These are phyloP conservation scores for Sinocyclocheilus anophthalmus DNA, from an alignment of 2,113 vertebrate species.

Conservation along the genomic window DNA sequence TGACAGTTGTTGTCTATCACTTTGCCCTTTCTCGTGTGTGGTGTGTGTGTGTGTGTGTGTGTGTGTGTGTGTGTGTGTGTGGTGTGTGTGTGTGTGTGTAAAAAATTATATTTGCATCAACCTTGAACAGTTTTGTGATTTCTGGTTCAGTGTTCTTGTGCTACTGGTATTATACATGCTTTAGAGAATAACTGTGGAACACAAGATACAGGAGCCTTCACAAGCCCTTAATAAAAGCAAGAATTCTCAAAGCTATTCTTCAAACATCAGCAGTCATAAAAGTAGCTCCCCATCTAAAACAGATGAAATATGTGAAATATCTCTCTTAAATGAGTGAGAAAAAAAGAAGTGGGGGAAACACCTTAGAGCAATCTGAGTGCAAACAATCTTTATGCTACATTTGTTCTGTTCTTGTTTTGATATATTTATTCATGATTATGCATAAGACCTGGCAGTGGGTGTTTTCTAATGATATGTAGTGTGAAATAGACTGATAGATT, in stretches of 20 bases:
- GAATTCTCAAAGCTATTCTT: not conserved
- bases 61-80: no score
- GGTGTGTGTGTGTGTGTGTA: not conserved
- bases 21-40: not conserved
- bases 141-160: not conserved
- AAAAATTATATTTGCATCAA: not conserved
- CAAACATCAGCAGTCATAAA: not conserved
- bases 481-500: slow-evolving; percentile 56
- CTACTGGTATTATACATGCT: not conserved
- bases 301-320: not conserved
- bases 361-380: not conserved
- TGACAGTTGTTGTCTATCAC: not conserved
- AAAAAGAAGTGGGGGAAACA: not conserved
- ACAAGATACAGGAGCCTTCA: not conserved
- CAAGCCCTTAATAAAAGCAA: not conserved
- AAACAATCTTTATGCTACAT: slow-evolving; percentile 7
- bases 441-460: slow-evolving; percentile 41
- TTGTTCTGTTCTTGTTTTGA: not conserved
- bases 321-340: not conserved
- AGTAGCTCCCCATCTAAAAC: not conserved
- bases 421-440: slow-evolving; percentile 38
- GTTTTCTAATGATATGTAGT: slow-evolving; percentile 71
- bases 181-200: not conserved
- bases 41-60: no score
- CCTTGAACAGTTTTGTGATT: not conserved